These are phyloP conservation scores for Platysternon megacephalum DNA, from an alignment of 2,113 vertebrate genomes.

Conservation along the genomic window DNA sequence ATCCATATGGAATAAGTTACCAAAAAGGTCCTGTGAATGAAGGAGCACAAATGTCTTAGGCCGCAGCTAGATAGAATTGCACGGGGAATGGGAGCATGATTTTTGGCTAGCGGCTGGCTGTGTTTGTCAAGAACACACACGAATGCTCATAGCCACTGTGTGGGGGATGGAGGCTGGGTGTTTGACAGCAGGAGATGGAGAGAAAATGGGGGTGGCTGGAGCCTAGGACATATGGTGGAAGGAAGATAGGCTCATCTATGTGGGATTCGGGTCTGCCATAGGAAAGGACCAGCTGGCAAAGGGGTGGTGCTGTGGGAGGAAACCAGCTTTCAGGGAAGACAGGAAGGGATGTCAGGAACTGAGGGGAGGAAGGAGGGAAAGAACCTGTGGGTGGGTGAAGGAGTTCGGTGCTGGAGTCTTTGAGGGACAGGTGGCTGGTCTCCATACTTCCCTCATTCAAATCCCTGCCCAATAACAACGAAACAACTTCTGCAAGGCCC, in stretches of 20 bases:
- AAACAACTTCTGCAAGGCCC: background rate
- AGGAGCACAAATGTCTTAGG: background rate
- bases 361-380: background rate
- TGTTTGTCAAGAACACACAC: background rate
- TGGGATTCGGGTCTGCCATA: background rate
- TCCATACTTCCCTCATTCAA: background rate
- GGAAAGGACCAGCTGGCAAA: background rate
- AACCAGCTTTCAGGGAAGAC: background rate
- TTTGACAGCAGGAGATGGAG: background rate
- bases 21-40: background rate
- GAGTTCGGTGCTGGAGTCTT: background rate
- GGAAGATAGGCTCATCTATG: background rate
- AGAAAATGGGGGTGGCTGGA: background rate
- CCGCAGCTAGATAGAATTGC: background rate
- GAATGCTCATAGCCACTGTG: background rate
- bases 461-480: background rate
- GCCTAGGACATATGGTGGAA: background rate
- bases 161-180: background rate
- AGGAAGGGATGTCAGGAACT: background rate
- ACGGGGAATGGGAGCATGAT: background rate
- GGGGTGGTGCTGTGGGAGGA: background rate
- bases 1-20: slow-evolving; percentile 54
- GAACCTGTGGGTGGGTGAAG: background rate
- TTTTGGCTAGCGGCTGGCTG: background rate
- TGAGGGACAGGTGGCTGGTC: background rate